Percentiles rank a stretch among this genome's conserved stretches.
phyloP scores from a whole-genome alignment of 2,113 vertebrate genomes.

The Bucco capensis region DNA sequence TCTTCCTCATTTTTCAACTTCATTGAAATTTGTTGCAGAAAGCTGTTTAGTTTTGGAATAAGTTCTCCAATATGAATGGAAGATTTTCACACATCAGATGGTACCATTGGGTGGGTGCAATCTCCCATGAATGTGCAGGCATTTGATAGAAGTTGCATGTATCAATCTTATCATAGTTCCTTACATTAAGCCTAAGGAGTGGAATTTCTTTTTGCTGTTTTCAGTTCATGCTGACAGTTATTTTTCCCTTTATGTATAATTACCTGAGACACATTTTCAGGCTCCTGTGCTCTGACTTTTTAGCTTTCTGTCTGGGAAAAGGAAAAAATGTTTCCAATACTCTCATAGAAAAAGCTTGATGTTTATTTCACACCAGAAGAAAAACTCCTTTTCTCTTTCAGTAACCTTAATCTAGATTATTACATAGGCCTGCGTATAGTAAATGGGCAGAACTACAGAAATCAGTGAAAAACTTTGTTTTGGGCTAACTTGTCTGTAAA shows the following conservation, averaged over 20 bases:
- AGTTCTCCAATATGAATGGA: not conserved
- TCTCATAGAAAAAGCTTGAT: not conserved
- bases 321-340: not conserved
- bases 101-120: not conserved
- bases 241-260: not conserved
- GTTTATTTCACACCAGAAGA: not conserved
- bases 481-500: not conserved
- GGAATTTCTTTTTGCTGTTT: not conserved
- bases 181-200: not conserved
- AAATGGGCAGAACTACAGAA: not conserved
- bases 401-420: not conserved
- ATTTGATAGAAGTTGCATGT: not conserved
- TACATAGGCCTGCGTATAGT: not conserved
- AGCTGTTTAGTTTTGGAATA: not conserved
- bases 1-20: not conserved
- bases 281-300: not conserved
- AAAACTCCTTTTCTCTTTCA: not conserved
- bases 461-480: not conserved
- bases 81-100: not conserved
- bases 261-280: not conserved
- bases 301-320: not conserved
- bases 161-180: not conserved
- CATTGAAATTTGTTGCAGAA: not conserved
- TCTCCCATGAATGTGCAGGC: not conserved
- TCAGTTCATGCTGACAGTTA: not conserved